phyloP scores from a whole-genome alignment of 2,797 vertebrate species.

The Parambassis ranga region DNA sequence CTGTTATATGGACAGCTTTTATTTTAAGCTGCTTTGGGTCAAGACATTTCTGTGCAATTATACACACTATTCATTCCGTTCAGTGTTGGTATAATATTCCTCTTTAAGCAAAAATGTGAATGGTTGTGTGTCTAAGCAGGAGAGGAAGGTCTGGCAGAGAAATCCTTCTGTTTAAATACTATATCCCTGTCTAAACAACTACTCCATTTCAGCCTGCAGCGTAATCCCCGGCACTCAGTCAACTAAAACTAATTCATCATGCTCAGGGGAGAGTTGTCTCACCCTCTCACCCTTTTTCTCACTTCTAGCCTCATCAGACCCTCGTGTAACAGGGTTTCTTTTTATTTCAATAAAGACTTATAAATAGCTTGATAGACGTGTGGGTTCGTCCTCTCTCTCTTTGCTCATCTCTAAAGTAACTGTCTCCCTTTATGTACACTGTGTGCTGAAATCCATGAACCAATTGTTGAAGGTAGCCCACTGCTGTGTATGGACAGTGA shows the following conservation, averaged over 20 bases:
- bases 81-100: no score
- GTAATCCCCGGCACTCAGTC: slow-evolving; percentile 75
- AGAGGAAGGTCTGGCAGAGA: slow-evolving; percentile 47
- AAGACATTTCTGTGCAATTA: no score
- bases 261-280: slow-evolving; percentile 35
- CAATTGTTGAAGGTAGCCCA: no score
- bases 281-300: slow-evolving; percentile 6
- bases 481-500: no score
- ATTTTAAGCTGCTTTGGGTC: no score
- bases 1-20: no score
- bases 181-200: slow-evolving; percentile 77
- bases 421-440: no score
- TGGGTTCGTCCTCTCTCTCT: no score
- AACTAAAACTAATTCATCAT: slow-evolving; percentile 67
- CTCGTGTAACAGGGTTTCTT: not conserved
- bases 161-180: slow-evolving; percentile 73
- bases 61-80: no score
- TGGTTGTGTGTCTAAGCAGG: slow-evolving; percentile 41
- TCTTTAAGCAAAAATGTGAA: slow-evolving; percentile 36
- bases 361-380: not conserved
- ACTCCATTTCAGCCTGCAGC: slow-evolving; percentile 62
- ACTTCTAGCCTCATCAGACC: not conserved
- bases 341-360: not conserved
- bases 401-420: no score
- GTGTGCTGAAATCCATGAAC: no score